Conservation (phyloP, 2,797 vertebrate species). For the Sphenopsis melanotis region DNA sequence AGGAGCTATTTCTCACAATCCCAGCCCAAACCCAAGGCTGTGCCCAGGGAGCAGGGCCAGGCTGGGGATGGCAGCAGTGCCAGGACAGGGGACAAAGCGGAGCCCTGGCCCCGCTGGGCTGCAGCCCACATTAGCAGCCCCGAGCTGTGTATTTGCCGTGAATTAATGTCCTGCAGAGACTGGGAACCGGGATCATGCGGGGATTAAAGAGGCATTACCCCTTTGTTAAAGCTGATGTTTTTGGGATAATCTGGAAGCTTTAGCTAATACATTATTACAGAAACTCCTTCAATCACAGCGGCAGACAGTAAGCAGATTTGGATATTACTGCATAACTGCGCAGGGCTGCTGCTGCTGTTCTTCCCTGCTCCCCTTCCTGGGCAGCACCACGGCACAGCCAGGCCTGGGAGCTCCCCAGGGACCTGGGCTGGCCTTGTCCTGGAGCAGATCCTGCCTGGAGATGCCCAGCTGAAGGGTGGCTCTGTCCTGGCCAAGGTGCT, state of each 20-base stretch:
- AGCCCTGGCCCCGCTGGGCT: background rate
- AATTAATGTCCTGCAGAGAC: slow-evolving; percentile 72
- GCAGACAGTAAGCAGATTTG: slow-evolving; percentile 74
- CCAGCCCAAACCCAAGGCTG: background rate
- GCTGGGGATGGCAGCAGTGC: background rate
- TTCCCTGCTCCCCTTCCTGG: background rate
- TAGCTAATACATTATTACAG: slow-evolving; percentile 75
- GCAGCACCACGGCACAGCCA: background rate
- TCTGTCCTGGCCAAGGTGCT: background rate
- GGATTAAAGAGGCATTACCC: slow-evolving; percentile 75
- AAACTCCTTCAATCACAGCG: slow-evolving; percentile 69
- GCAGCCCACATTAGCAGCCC: slow-evolving; percentile 27
- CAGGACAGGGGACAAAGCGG: background rate
- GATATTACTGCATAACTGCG: slow-evolving; percentile 52
- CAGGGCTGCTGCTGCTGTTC: slow-evolving; percentile 27
- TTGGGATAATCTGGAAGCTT: slow-evolving; percentile 74
- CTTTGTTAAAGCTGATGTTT: slow-evolving; percentile 76
- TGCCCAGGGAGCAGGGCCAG: fast-evolving
- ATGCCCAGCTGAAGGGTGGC: background rate
- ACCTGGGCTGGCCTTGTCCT: background rate
- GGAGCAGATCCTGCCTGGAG: background rate
- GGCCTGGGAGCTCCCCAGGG: background rate
- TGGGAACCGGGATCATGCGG: slow-evolving; percentile 60
- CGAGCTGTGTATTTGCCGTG: slow-evolving; percentile 63
- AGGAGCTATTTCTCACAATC: too few species aligned